Evolutionary conservation across 1,140 invertebrate species (phyloP).

Genomic region (Euglossa dilemma): DNA sequence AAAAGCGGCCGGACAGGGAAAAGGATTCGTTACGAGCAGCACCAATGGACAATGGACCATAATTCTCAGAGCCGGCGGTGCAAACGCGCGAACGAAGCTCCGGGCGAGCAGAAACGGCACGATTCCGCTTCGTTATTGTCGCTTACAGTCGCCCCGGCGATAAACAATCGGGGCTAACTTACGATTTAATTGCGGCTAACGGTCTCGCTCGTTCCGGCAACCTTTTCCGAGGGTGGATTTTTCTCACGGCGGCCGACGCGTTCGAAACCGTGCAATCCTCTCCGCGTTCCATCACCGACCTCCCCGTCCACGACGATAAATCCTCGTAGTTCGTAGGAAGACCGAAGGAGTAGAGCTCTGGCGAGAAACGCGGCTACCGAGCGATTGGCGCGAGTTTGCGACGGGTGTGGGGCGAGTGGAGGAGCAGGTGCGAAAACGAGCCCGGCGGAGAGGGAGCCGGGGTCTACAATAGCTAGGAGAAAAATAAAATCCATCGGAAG

Average conservation of each 20-base stretch:
- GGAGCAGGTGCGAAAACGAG: slow-evolving; percentile 31
- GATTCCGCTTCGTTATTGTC: neutral
- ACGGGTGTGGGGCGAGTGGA: neutral
- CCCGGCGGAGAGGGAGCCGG: neutral
- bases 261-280: neutral
- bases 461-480: neutral
- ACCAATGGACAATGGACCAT: slow-evolving; percentile 13
- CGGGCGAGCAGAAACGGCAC: neutral
- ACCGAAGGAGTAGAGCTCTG: neutral
- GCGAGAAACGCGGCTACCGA: neutral
- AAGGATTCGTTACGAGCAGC: neutral
- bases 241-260: neutral
- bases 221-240: neutral
- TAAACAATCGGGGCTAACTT: neutral
- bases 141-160: neutral
- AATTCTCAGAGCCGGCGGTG: neutral
- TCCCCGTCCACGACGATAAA: neutral
- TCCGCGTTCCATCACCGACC: neutral
- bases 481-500: slow-evolving; percentile 11
- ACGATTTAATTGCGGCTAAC: neutral
- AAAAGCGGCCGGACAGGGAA: slow-evolving; percentile 13
- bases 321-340: neutral
- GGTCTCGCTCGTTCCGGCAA: neutral
- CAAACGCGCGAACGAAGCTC: slow-evolving; percentile 23
- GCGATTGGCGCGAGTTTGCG: neutral